phyloP scores from a whole-genome alignment of 1,140 invertebrate genomes.

The Drosophila parvula region DNA sequence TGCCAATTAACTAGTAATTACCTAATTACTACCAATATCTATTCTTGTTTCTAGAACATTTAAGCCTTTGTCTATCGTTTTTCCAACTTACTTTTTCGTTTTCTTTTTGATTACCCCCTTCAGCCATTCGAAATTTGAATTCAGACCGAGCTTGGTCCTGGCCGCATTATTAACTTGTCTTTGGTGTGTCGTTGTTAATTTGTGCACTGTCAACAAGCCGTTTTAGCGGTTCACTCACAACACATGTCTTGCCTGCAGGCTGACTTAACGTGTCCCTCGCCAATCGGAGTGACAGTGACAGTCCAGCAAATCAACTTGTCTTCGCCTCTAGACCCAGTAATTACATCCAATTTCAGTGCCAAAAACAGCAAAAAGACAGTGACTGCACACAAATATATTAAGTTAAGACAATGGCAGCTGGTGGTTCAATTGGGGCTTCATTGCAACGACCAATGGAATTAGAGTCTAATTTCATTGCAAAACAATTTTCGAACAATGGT shows the following conservation, averaged over 20 bases:
- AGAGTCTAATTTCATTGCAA: constrained; percentile 76
- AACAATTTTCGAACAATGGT: constrained; percentile 66
- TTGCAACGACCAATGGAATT: constrained; percentile 60
- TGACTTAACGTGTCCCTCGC: constrained; percentile 34
- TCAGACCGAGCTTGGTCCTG: not conserved
- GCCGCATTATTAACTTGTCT: constrained; percentile 47
- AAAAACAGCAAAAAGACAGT: constrained; percentile 1
- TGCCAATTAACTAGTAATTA: too few relatives aligned
- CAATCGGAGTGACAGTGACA: constrained; percentile 19
- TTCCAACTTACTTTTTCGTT: not conserved
- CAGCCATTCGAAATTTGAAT: not conserved
- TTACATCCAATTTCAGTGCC: constrained; percentile 33
- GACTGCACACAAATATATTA: not conserved
- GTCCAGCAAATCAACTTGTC: constrained; percentile 21
- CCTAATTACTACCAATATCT: too few relatives aligned
- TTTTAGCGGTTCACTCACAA: constrained; percentile 3
- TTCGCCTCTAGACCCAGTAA: constrained; percentile 19
- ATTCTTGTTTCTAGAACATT: too few relatives aligned
- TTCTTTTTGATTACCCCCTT: not conserved
- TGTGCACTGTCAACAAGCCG: constrained; percentile 24
- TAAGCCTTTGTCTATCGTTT: not conserved
- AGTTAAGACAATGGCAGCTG: not conserved
- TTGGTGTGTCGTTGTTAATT: constrained; percentile 26
- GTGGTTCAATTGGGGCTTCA: constrained; percentile 24
- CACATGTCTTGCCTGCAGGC: constrained; percentile 30